Percentiles rank a stretch among this genome's conserved stretches.
Evolutionary conservation across 2,113 vertebrate species (phyloP).

Genomic region (Brachypteracias leptosomus): DNA sequence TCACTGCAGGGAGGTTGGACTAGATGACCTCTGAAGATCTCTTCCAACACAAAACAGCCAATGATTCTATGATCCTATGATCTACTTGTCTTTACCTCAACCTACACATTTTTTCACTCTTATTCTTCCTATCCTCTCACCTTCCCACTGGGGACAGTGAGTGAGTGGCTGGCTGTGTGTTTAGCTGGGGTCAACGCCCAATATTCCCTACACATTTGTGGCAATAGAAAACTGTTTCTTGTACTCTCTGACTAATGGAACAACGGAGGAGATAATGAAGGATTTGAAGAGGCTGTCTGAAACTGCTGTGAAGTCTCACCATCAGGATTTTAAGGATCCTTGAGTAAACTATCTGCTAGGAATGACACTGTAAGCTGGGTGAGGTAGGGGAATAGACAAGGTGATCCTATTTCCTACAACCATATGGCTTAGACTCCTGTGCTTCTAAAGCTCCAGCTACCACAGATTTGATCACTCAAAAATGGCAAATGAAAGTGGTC

Average conservation of each 20-base stretch:
- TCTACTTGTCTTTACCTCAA: too few species aligned
- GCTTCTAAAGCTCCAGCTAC: not conserved
- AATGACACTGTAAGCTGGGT: not conserved
- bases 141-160: not conserved
- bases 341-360: not conserved
- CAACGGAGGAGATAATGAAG: not conserved
- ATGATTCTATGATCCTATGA: too few species aligned
- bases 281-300: not conserved
- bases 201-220: not conserved
- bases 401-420: not conserved
- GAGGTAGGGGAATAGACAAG: not conserved
- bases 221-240: not conserved
- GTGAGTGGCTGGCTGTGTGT: not conserved
- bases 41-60: too few species aligned
- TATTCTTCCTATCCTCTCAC: not conserved
- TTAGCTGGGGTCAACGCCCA: not conserved
- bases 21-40: too few species aligned
- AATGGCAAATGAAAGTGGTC: not conserved
- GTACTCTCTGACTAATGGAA: not conserved
- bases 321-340: not conserved
- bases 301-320: not conserved
- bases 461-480: not conserved
- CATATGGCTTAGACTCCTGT: not conserved
- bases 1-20: too few species aligned
- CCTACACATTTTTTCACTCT: not conserved